phyloP scores from a whole-genome alignment of 2,797 vertebrate genomes.

The Acrossocheilus wenchowensis region DNA sequence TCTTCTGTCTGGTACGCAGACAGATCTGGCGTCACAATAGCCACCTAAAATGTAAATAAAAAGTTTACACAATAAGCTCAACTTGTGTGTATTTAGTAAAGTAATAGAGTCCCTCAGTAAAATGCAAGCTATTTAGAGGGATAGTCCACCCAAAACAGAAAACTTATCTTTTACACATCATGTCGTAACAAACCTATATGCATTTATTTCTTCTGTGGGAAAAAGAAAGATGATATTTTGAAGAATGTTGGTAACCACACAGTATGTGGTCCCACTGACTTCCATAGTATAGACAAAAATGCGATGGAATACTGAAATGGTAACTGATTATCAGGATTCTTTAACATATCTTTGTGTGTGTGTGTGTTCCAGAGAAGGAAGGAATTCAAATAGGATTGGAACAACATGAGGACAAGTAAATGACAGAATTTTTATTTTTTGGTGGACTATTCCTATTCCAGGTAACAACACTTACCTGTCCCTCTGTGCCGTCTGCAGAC shows the following conservation, averaged over 20 bases:
- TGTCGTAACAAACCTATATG: neutral
- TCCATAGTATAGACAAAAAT: neutral
- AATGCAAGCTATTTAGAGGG: neutral
- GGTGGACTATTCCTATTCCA: neutral
- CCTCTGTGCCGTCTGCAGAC: constrained; percentile 90
- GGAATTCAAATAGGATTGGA: neutral
- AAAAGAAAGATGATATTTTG: neutral
- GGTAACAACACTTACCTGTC: constrained; percentile 81
- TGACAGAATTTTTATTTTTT: neutral
- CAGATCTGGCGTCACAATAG: constrained; percentile 97
- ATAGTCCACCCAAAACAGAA: neutral
- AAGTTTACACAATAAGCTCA: constrained; percentile 37
- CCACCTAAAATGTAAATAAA: constrained; percentile 83
- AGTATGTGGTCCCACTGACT: neutral
- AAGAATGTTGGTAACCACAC: neutral
- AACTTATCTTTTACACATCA: neutral
- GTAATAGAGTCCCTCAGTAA: neutral
- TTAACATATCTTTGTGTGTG: neutral
- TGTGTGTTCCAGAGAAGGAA: neutral
- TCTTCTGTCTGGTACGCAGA: constrained; percentile 91
- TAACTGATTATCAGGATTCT: neutral
- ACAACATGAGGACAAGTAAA: neutral
- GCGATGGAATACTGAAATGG: neutral
- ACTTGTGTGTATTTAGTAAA: constrained; percentile 7
- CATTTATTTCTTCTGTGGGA: neutral